phyloP scores from a whole-genome alignment of 2,113 vertebrate species.

The Ibidorhyncha struthersii region DNA sequence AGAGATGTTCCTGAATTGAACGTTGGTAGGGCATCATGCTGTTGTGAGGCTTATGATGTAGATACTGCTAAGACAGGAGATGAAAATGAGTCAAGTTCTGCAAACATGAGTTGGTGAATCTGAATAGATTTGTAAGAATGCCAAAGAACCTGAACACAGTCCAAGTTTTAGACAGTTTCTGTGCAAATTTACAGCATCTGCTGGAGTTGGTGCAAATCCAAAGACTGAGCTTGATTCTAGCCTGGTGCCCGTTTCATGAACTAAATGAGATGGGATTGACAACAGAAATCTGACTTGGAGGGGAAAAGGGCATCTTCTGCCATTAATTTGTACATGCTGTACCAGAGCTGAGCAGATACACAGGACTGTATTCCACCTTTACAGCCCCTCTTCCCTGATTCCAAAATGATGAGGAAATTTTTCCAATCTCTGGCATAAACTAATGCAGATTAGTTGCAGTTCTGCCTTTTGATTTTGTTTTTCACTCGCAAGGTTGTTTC shows the following conservation, averaged over 20 bases:
- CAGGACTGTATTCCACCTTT: conserved; percentile 10
- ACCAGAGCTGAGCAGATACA: background rate
- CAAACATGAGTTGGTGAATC: background rate
- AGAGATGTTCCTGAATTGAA: background rate
- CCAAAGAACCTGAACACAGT: background rate
- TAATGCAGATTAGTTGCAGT: background rate
- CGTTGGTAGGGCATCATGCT: background rate
- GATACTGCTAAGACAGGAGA: background rate
- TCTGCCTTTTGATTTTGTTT: background rate
- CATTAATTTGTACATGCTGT: background rate
- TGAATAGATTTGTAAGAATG: background rate
- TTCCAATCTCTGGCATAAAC: background rate
- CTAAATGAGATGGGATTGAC: background rate
- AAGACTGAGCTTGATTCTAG: background rate
- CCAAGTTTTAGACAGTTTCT: conserved; percentile 33
- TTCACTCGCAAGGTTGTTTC: background rate
- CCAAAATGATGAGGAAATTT: background rate
- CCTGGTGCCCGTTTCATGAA: conserved; percentile 5
- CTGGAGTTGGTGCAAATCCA: conserved; percentile 2
- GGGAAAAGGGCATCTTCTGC: background rate
- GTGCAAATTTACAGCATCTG: conserved; percentile 49
- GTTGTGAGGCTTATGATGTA: background rate
- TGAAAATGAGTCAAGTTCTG: background rate
- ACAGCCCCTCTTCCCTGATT: background rate
- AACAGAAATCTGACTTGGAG: conserved; percentile 23